Evolutionary conservation across 2,888 invertebrate genomes (phyloP).

Genomic region (Metopia argyrocephala): DNA sequence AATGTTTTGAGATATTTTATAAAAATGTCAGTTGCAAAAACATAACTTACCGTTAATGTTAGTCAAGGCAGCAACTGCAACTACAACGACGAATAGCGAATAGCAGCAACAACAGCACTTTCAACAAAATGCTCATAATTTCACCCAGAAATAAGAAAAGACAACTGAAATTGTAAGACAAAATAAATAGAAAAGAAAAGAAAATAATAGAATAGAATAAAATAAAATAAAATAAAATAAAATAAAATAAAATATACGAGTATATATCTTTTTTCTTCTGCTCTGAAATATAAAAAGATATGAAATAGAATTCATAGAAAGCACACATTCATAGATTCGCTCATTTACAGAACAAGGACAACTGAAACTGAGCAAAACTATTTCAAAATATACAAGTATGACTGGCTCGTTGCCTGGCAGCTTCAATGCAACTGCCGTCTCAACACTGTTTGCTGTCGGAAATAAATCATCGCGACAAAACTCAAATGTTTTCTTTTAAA

Average conservation of each 20-base stretch:
- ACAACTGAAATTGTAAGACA: conserved; percentile 27
- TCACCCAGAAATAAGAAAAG: conserved; percentile 37
- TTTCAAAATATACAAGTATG: not conserved
- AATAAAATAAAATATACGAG: conserved; percentile 46
- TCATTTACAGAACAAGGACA: conserved; percentile 34
- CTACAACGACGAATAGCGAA: not conserved
- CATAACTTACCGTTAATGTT: conserved; percentile 65
- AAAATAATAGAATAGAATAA: too few species aligned
- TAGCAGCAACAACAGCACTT: not conserved
- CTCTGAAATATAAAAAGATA: conserved; percentile 23
- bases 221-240: conserved; percentile 19
- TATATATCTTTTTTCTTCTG: conserved; percentile 8
- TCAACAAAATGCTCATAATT: conserved; percentile 55
- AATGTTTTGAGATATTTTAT: conserved; percentile 66
- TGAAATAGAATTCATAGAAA: conserved; percentile 35
- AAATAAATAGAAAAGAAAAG: conserved; percentile 14
- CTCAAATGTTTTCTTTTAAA: conserved; percentile 58
- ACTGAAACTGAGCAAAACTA: conserved; percentile 31
- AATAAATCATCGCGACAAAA: conserved; percentile 66
- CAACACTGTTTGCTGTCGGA: conserved; percentile 64
- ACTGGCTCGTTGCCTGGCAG: conserved; percentile 26
- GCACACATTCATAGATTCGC: conserved; percentile 16
- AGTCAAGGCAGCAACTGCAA: conserved; percentile 22
- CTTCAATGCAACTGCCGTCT: conserved; percentile 57
- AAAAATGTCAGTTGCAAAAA: conserved; percentile 67